A percentile compares a stretch with the other conserved stretches of the same genome.
Conservation (phyloP, 2,797 vertebrate species). For the Lerista edwardsae region DNA sequence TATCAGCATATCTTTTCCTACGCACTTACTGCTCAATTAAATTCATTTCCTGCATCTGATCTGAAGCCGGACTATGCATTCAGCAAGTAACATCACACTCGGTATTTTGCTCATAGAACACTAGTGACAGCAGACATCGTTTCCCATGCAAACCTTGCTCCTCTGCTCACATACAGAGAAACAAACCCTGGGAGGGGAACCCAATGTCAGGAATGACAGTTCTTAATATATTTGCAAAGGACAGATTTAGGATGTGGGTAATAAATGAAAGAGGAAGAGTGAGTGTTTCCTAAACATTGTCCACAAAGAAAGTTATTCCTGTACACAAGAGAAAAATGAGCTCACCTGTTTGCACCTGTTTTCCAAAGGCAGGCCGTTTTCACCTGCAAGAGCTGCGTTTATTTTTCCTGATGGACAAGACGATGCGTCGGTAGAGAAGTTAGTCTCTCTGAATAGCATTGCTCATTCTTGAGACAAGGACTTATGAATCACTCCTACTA, state of each 20-base stretch:
- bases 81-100: background rate
- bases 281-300: conserved; percentile 32
- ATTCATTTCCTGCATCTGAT: background rate
- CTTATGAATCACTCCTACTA: background rate
- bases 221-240: conserved; percentile 5
- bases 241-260: background rate
- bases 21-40: background rate
- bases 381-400: background rate
- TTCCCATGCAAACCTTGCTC: background rate
- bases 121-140: background rate
- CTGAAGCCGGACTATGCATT: background rate
- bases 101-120: background rate
- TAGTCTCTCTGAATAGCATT: background rate
- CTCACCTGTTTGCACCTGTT: background rate
- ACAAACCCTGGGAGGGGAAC: conserved; percentile 3
- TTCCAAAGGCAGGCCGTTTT: background rate
- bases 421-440: background rate
- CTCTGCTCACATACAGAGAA: background rate
- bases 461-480: background rate
- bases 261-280: background rate
- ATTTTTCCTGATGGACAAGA: background rate
- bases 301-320: background rate
- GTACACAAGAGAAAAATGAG: background rate
- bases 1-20: background rate
- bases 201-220: background rate